These are phyloP conservation scores for Leptoteleia sp. DNA, from an alignment of 1,140 invertebrate species.

Conservation along the genomic window DNA sequence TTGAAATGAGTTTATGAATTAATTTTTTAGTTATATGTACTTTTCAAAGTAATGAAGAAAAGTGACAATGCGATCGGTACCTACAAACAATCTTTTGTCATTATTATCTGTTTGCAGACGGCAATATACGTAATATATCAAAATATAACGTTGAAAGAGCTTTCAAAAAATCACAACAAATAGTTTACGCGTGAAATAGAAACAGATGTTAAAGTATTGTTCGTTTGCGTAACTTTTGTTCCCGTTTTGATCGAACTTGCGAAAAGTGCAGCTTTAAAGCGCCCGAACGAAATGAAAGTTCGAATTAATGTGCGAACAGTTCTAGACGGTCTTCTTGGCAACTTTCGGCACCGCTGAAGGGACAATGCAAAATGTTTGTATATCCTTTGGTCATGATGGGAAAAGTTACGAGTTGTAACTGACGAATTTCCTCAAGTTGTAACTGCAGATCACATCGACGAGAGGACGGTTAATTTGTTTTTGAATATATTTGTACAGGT, in stretches of 20 bases:
- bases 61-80: background rate
- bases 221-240: constrained; percentile 26
- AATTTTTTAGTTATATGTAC: too few relatives aligned
- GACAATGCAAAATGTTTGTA: too few relatives aligned
- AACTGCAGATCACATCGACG: background rate
- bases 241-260: constrained; percentile 45
- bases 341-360: too few relatives aligned
- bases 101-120: too few relatives aligned
- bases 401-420: too few relatives aligned
- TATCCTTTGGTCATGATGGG: too few relatives aligned
- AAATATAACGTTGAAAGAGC: background rate
- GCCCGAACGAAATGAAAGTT: background rate
- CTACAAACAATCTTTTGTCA: too few relatives aligned
- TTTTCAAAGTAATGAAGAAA: too few relatives aligned
- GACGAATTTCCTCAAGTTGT: too few relatives aligned
- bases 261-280: constrained; percentile 11
- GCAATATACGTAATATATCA: background rate
- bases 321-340: too few relatives aligned
- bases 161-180: background rate
- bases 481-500: background rate
- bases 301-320: too few relatives aligned
- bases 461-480: background rate
- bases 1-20: constrained; percentile 7
- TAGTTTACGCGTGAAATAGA: background rate
- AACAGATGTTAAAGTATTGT: constrained; percentile 6